Percentiles rank a stretch among this genome's conserved stretches.
Conservation (phyloP, 2,797 vertebrate genomes). For the Sebastes dallii region DNA sequence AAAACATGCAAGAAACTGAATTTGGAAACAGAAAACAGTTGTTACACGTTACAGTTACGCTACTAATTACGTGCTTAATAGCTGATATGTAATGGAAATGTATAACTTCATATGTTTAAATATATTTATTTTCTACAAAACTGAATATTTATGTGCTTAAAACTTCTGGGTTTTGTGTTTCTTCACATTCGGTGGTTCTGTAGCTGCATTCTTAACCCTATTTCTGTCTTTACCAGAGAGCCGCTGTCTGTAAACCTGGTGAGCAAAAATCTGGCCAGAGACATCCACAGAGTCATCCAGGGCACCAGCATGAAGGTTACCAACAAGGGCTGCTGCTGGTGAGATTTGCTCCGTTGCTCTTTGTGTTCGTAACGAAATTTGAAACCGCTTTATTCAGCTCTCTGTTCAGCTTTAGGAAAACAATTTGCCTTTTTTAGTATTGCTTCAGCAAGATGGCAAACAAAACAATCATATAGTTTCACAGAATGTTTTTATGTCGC, state of each 20-base stretch:
- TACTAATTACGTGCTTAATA: neutral
- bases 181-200: neutral
- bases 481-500: neutral
- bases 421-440: neutral
- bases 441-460: neutral
- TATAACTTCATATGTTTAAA: too few species aligned
- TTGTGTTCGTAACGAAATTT: neutral
- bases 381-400: rapidly evolving
- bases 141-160: neutral
- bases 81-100: neutral
- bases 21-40: too few species aligned
- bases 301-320: constrained; percentile 86
- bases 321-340: constrained; percentile 94
- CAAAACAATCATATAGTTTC: rapidly evolving
- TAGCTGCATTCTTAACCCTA: neutral
- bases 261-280: constrained; percentile 84
- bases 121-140: neutral
- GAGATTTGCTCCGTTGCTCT: constrained; percentile 22
- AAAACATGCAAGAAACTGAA: too few species aligned
- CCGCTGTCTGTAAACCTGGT: constrained; percentile 88
- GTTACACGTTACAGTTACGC: neutral
- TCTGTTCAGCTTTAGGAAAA: neutral
- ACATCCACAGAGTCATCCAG: constrained; percentile 82
- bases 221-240: constrained; percentile 72
- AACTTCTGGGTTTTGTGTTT: neutral